Base-by-base conservation (phyloP, 2,113 vertebrate species). In the Illadopsis cleaveri region DNA sequence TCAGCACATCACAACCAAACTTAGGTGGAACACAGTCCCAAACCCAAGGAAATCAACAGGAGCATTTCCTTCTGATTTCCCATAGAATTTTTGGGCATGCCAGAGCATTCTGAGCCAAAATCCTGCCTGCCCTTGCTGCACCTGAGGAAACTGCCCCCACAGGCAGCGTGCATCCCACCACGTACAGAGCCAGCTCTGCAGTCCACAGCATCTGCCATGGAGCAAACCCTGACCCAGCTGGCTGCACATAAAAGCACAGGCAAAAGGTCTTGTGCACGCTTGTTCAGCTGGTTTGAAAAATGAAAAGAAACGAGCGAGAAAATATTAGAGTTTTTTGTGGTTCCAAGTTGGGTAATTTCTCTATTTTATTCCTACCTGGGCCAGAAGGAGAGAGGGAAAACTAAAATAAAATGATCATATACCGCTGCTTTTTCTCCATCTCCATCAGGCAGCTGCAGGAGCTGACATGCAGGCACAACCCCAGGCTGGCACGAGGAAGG, bases 141-240 rank as follows among this genome's bases (percentile, higher is more conserved):
- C 13, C 54, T 38, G 73, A 66, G 68, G 19, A 70, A 54, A 20
- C 7, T 9, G 61, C 18, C 19, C 23, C 9, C 0, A 0, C 35
- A 27, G 47, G 80, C 51, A 89, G 19, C 0, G 0, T 10, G 5
- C 2, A 51, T 38, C 81, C 57, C 69, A 44, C 61, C 11, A 4
- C 0, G 0, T 2, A n/a, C 18, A 61, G 47, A 37, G 6, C 5
- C 58, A 28, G 71, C n/a, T 40, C 64, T 31, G 72, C 83, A 60
- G 53, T 25, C n/a, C 65, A 8, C 4, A 0, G 77, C 19, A 15
- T 21, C 30, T 18, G 33, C 50, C 33, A 45, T 1, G 0, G 48
- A 42, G 48, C n/a, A 9, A 95, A 45, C 58, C 62, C 42, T 17
- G 60, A 47, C 58, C 75, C 82, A 94, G 53, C 44, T 68, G 60